Percentiles rank a stretch among this genome's conserved stretches.
Evolutionary conservation across 1,140 invertebrate genomes (phyloP).

Genomic region (Drosophila serrata): DNA sequence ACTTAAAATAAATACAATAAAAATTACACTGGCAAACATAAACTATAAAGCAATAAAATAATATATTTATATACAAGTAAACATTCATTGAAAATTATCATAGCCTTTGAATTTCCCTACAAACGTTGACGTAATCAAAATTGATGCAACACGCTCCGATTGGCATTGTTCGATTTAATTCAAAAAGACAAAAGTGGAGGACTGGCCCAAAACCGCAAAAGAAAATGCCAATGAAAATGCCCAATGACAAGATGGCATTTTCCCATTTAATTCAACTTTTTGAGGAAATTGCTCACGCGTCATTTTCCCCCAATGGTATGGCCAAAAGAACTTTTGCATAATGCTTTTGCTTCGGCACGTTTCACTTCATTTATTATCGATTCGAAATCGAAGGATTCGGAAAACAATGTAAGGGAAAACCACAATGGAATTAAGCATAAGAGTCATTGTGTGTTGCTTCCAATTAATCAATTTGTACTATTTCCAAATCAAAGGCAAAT

Average conservation of each 20-base stretch:
- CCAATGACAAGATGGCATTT: constrained; percentile 47
- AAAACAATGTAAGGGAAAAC: constrained; percentile 13
- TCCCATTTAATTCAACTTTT: constrained; percentile 65
- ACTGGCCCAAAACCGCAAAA: constrained; percentile 40
- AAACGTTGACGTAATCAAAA: constrained; percentile 32
- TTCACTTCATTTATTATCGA: constrained; percentile 66
- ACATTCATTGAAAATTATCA: too few relatives aligned
- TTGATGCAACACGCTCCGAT: constrained; percentile 37
- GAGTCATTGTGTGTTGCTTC: constrained; percentile 27
- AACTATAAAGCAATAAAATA: neutral
- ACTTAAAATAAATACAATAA: neutral
- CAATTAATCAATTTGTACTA: constrained; percentile 64
- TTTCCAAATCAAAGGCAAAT: constrained; percentile 36
- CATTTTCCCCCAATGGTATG: constrained; percentile 57
- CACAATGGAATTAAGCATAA: constrained; percentile 13
- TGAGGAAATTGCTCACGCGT: constrained; percentile 67
- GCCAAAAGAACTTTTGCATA: constrained; percentile 56
- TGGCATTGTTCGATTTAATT: constrained; percentile 61
- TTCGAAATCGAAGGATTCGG: constrained; percentile 15
- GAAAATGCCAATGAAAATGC: constrained; percentile 22
- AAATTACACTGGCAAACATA: neutral
- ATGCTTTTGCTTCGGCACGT: constrained; percentile 36
- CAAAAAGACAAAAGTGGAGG: constrained; percentile 36
- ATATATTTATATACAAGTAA: neutral
- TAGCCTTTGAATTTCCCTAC: neutral